Evolutionary conservation across 2,113 vertebrate species (phyloP), one percentile per base, ranked within the genome.

Genomic region (Amphiprion percula): DNA sequence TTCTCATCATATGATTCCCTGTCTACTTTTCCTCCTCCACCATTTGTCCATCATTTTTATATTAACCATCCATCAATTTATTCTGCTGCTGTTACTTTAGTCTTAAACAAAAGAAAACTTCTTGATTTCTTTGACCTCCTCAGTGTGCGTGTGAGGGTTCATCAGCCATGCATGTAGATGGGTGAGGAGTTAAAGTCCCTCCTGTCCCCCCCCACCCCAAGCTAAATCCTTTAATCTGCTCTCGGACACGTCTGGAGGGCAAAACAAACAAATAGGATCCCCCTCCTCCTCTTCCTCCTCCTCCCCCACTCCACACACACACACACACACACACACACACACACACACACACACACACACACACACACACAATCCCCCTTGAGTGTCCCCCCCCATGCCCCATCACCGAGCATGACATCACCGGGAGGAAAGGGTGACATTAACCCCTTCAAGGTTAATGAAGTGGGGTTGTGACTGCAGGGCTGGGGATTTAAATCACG

Each of bases 221-320:
- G 84, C 66, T 85, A 92, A 92, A 92, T 91, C 90, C 93, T 79
- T 91, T 92, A 94, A 94, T 93, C 93, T 93, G 89, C 88, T 91
- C 90, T 83, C 62, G 85, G 86, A 90, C 91, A 92, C 75, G 89
- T 94, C 93, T 94, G 89, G 91, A 91, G 91, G 91, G 83, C 90
- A 91, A 91, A 91, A 93, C 87, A 93, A 94, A 93, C 91, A 92
- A 91, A 93, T 91, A 88, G 82, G 87, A 89, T 69, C 80, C 75
- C 88, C 82, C 81, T 41, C 52, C 23, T 10, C 54, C n/a, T 28
- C 56, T 12, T 30, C n/a, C 1, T 58, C 72, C 58, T 41, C 65
- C 63, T 53, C 70, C 74, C 33, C 56, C 52, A 44, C 26, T 26
- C 26, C 55, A 30, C 47, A 49, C 71, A 46, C 55, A 26, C 58